These are phyloP conservation scores for Phyto melanocephala DNA, from an alignment of 2,888 invertebrate genomes.

Conservation along the genomic window DNA sequence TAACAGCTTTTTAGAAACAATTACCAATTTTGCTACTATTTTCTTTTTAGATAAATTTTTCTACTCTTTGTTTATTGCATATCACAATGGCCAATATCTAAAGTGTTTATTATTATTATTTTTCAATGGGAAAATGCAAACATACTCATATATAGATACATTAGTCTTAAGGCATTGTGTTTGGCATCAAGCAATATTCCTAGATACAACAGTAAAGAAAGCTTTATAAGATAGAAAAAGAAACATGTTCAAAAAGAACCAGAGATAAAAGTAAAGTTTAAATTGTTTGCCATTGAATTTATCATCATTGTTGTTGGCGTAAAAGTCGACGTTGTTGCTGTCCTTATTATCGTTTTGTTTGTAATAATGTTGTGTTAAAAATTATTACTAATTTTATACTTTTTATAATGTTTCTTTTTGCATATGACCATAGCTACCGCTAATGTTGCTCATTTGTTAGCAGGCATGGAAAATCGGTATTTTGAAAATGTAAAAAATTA, in stretches of 20 bases:
- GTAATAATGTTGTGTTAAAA: conserved; percentile 1
- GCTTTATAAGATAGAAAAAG: neutral
- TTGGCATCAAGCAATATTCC: too few relatives aligned
- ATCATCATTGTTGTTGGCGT: conserved; percentile 23
- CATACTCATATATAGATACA: too few relatives aligned
- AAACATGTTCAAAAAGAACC: neutral
- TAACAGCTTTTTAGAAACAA: conserved; percentile 59
- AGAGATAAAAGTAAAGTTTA: conserved; percentile 16
- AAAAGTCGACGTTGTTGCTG: neutral
- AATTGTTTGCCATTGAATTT: conserved; percentile 49
- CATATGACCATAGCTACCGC: conserved; percentile 9
- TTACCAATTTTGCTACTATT: conserved; percentile 49
- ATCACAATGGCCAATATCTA: conserved; percentile 18
- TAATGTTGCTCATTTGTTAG: conserved; percentile 39
- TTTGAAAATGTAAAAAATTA: too few relatives aligned
- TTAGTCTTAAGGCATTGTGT: neutral
- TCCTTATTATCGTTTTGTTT: conserved; percentile 3
- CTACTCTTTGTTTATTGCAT: neutral
- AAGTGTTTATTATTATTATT: neutral
- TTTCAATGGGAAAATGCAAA: neutral
- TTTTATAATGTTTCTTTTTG: neutral
- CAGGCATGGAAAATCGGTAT: too few relatives aligned
- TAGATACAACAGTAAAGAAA: neutral
- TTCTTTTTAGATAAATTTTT: neutral
- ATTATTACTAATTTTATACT: neutral